Base-by-base conservation (phyloP, 2,797 vertebrate species). In the Sebastes vulpes region DNA sequence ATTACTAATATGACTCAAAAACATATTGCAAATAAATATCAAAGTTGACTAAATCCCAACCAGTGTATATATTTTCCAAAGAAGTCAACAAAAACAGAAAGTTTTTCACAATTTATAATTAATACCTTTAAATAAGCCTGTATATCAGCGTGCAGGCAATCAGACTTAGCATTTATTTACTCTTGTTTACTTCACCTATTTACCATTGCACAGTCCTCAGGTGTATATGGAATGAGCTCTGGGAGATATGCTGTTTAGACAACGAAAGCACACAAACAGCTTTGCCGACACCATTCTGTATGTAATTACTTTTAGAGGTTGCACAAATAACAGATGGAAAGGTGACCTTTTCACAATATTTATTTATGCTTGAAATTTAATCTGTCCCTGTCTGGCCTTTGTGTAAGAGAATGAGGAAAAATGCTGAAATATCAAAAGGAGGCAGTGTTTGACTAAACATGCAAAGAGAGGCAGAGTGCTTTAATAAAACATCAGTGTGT, bases 291-390 rank as follows among this genome's bases (percentile, higher is more conserved):
- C 85, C 81, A 84, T 92, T 91, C 87, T 89, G 91, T 90, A 83
- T 92, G 94, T 95, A 95, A 95, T 95, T 95, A 94, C 91, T 92
- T 95, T 93, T 93, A 92, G 94, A 94, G 93, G 93, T 93, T 94
- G 92, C 89, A 91, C 94, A 95, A 95, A 95, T 94, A 95, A 93
- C 94, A 95, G 94, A 94, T 92, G 93, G 92, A 94, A 90, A 92
- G 92, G 89, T 95, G 94, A 95, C 94, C 94, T 95, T 96, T 95
- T 94, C 87, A 86, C 68, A 91, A 91, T 93, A 95, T 94, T 94
- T 94, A 94, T 95, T 95, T 94, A 93, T 94, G 92, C 93, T 86
- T 88, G 91, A 92, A 94, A 95, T 94, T 86, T 90, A 94, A 95
- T 95, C 88, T 89, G 71, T 91, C 72, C 89, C 85, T 71, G 93